phyloP scores from a whole-genome alignment of 2,797 vertebrate species.

The Scolopax bukidnonensis region DNA sequence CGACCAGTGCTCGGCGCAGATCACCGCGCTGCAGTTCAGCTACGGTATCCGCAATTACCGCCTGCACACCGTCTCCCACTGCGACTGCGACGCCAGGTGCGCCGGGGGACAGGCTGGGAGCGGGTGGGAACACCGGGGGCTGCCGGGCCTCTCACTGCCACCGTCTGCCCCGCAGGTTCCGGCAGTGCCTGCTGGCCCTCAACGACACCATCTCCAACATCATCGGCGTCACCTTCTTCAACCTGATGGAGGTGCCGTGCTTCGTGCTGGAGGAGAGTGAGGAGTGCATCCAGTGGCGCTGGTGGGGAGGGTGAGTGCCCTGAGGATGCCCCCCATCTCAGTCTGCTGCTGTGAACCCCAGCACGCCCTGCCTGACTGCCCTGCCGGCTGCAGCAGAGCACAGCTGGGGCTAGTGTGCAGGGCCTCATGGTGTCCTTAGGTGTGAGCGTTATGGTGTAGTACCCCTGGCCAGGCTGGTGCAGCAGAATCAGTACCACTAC shows the following conservation, averaged over 20 bases:
- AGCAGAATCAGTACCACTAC: constrained; percentile 76
- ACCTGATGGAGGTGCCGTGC: constrained; percentile 87
- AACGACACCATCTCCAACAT: constrained; percentile 81
- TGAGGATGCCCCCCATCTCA: no score
- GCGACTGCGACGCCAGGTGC: constrained; percentile 84
- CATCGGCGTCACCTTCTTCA: constrained; percentile 88
- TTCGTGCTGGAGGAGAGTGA: constrained; percentile 83
- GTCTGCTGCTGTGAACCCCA: fast-evolving
- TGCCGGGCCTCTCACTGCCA: background rate
- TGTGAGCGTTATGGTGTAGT: constrained; percentile 79
- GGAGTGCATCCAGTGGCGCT: constrained; percentile 83
- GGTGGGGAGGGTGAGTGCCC: constrained; percentile 87
- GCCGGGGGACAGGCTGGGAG: background rate
- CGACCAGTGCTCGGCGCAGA: constrained; percentile 85
- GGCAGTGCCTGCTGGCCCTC: constrained; percentile 78
- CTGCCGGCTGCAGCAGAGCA: background rate
- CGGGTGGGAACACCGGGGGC: fast-evolving
- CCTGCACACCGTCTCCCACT: constrained; percentile 91
- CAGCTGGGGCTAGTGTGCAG: no score
- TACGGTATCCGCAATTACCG: constrained; percentile 89
- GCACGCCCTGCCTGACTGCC: background rate
- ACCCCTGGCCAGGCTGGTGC: constrained; percentile 80
- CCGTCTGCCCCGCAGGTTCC: constrained; percentile 78
- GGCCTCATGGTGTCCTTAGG: constrained; percentile 65
- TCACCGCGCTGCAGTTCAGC: constrained; percentile 82